These are phyloP conservation scores for Spilogale gracilis DNA, from an alignment of 2,113 vertebrate species.

Conservation along the genomic window DNA sequence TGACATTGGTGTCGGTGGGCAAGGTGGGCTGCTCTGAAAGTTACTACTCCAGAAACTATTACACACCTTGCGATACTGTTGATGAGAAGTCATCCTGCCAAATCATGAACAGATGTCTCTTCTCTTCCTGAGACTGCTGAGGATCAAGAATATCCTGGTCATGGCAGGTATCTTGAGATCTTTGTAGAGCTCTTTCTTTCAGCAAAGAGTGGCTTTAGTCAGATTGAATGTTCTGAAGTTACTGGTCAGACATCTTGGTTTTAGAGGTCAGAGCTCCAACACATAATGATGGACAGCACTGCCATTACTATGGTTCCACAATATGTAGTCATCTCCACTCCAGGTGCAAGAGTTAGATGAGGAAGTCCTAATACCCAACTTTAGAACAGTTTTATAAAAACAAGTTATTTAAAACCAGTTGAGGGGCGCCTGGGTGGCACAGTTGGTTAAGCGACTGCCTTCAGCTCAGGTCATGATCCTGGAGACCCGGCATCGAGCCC, in stretches of 20 bases:
- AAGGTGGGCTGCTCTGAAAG: background rate
- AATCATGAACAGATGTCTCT: no score
- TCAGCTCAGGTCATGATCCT: no score
- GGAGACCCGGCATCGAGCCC: no score
- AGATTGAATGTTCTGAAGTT: background rate
- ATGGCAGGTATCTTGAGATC: no score
- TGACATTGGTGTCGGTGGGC: background rate
- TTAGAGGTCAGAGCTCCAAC: background rate
- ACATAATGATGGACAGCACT: background rate
- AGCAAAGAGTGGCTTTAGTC: background rate
- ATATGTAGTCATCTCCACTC: no score
- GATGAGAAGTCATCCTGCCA: background rate
- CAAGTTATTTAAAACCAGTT: background rate
- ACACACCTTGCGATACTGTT: background rate
- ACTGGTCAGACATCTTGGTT: background rate
- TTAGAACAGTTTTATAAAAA: background rate
- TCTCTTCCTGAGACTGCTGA: background rate
- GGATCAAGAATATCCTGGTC: background rate
- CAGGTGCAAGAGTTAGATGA: background rate
- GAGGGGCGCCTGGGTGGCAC: no score
- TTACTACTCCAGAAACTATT: background rate
- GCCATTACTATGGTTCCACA: no score
- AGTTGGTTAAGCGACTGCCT: no score
- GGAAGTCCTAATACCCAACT: background rate
- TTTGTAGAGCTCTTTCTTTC: background rate